Conservation (phyloP, 2,113 vertebrate species). For the Chionis minor region DNA sequence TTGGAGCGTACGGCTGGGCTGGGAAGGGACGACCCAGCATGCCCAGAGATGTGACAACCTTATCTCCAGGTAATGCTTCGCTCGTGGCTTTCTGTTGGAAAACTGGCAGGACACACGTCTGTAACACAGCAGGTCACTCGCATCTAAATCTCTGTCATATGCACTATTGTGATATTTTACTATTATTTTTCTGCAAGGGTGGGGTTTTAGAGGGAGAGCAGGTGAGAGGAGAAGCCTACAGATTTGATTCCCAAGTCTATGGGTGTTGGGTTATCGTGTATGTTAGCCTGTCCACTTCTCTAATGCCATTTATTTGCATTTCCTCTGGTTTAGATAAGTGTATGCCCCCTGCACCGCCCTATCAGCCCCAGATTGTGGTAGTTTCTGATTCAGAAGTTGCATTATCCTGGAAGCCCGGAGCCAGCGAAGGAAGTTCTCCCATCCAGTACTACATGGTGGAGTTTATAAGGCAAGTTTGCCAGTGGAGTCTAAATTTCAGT, state of each 20-base stretch:
- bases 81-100: neutral
- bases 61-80: constrained; percentile 80
- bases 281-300: neutral
- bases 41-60: constrained; percentile 83
- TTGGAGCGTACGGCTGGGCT: constrained; percentile 85
- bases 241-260: neutral
- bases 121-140: neutral
- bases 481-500: neutral
- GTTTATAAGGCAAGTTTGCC: constrained; percentile 86
- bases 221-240: neutral
- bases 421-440: constrained; percentile 82
- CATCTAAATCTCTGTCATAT: neutral
- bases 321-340: constrained; percentile 81
- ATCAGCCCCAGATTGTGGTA: constrained; percentile 80
- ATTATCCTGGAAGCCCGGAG: constrained; percentile 88
- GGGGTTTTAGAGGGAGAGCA: neutral
- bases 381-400: constrained; percentile 94
- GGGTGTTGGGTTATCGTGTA: neutral
- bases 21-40: constrained; percentile 88
- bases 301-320: neutral
- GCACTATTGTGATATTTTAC: neutral
- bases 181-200: neutral
- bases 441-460: constrained; percentile 88
- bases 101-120: neutral
- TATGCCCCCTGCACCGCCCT: constrained; percentile 83